A percentile compares a stretch with the other conserved stretches of the same genome.
These are phyloP conservation scores for Ophiothrix spiculata DNA, from an alignment of 35 echinoderm and acorn worm genomes.

Conservation along the genomic window DNA sequence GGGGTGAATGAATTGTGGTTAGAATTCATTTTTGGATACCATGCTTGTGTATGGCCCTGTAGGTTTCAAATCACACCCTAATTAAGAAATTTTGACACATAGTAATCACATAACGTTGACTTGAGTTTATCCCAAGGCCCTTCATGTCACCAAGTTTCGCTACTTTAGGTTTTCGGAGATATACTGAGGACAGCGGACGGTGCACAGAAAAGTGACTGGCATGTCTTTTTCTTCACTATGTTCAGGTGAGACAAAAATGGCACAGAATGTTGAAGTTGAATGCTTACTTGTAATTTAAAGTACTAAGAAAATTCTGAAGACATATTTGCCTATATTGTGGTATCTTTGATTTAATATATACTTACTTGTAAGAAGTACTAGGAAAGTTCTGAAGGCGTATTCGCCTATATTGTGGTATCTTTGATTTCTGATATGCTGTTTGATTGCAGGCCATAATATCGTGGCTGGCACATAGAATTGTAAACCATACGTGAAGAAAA, in stretches of 20 bases:
- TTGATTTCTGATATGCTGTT: slow-evolving; percentile 15
- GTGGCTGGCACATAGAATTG: slow-evolving; percentile 83
- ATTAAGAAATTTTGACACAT: neutral
- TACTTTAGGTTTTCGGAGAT: neutral
- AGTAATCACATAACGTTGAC: neutral
- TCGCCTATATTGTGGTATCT: slow-evolving; percentile 37
- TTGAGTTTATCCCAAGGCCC: too few relatives aligned
- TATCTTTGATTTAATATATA: slow-evolving; percentile 1
- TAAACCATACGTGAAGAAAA: slow-evolving; percentile 79
- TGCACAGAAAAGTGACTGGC: too few relatives aligned
- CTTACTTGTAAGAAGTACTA: slow-evolving; percentile 92
- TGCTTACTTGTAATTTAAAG: slow-evolving; percentile 79
- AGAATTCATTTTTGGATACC: too few relatives aligned
- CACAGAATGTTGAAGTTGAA: too few relatives aligned
- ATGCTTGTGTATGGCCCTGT: too few relatives aligned
- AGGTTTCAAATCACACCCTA: too few relatives aligned
- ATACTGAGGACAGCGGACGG: neutral
- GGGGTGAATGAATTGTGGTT: too few relatives aligned
- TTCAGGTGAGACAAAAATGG: too few relatives aligned
- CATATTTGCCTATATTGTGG: slow-evolving; percentile 48
- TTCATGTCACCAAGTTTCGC: too few relatives aligned
- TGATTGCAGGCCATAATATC: slow-evolving; percentile 61
- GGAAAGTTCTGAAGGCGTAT: slow-evolving; percentile 55
- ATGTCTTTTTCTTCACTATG: too few relatives aligned
- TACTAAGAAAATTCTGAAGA: slow-evolving; percentile 61